Conservation (phyloP, 2,888 invertebrate species). For the Ganaspis brasiliensis region DNA sequence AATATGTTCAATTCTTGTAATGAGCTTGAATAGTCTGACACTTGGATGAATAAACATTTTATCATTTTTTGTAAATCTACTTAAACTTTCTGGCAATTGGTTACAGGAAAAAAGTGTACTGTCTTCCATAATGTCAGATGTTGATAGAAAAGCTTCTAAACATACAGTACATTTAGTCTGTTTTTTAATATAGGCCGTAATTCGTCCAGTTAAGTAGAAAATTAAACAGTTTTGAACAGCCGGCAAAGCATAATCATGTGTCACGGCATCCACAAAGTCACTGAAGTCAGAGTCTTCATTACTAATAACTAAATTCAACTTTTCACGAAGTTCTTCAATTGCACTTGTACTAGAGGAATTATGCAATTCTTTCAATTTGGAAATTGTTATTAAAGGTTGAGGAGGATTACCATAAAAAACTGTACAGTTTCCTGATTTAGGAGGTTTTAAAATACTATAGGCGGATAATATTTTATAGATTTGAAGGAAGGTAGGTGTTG, state of each 20-base stretch:
- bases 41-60: background rate
- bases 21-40: constrained; percentile 1
- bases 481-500: background rate
- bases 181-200: background rate
- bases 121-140: background rate
- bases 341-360: background rate
- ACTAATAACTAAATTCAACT: constrained; percentile 1
- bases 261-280: background rate
- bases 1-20: background rate
- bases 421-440: background rate
- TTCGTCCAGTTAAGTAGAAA: background rate
- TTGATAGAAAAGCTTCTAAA: background rate
- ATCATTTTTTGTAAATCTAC: background rate
- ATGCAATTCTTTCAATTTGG: background rate
- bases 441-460: constrained; percentile 1
- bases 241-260: background rate
- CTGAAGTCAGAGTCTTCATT: constrained; percentile 5
- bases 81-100: background rate
- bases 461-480: background rate
- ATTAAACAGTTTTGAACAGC: background rate
- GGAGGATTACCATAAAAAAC: constrained; percentile 3
- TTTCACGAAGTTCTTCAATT: background rate
- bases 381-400: background rate
- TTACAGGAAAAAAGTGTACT: background rate
- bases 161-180: background rate